Conservation (phyloP, 2,113 vertebrate genomes). For the Pachypanchax playfairii region DNA sequence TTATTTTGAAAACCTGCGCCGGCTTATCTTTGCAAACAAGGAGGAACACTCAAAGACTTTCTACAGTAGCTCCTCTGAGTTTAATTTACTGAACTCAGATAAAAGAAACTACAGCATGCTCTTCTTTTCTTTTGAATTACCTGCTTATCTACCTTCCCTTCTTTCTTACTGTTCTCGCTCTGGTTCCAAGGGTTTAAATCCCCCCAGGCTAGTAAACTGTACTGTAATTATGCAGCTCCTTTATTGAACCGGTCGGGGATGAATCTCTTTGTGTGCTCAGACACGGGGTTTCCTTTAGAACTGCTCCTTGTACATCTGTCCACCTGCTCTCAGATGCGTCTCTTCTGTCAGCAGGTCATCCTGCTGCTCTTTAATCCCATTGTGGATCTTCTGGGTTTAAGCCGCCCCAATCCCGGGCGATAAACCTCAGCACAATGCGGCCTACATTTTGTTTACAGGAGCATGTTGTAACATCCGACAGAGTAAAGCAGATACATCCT, state of each 20-base stretch:
- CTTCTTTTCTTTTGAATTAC: slow-evolving; percentile 41
- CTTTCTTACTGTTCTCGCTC: slow-evolving; percentile 3
- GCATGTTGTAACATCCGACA: not conserved
- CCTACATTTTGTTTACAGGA: slow-evolving; percentile 3
- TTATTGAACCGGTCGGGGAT: slow-evolving; percentile 48
- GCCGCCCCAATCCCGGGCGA: slow-evolving; percentile 15
- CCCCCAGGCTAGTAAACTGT: slow-evolving; percentile 54
- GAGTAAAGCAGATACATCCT: not conserved
- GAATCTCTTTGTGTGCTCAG: slow-evolving; percentile 37
- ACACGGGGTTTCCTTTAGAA: slow-evolving; percentile 34
- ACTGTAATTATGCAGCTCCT: slow-evolving; percentile 60
- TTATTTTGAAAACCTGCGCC: slow-evolving; percentile 3
- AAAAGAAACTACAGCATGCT: slow-evolving; percentile 36
- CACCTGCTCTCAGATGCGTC: slow-evolving; percentile 21
- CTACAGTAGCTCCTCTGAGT: slow-evolving; percentile 31
- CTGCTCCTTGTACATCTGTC: slow-evolving; percentile 28
- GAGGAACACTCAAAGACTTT: slow-evolving; percentile 12
- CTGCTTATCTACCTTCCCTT: slow-evolving; percentile 54
- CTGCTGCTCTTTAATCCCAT: slow-evolving; percentile 37
- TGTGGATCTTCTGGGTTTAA: slow-evolving; percentile 23
- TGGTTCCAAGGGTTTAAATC: slow-evolving; percentile 54
- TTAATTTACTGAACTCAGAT: slow-evolving; percentile 52
- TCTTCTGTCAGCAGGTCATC: too few relatives aligned
- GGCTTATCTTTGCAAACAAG: slow-evolving; percentile 47
- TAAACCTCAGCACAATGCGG: not conserved